phyloP scores from a whole-genome alignment of 2,797 vertebrate genomes.

The Rallus crepitans region DNA sequence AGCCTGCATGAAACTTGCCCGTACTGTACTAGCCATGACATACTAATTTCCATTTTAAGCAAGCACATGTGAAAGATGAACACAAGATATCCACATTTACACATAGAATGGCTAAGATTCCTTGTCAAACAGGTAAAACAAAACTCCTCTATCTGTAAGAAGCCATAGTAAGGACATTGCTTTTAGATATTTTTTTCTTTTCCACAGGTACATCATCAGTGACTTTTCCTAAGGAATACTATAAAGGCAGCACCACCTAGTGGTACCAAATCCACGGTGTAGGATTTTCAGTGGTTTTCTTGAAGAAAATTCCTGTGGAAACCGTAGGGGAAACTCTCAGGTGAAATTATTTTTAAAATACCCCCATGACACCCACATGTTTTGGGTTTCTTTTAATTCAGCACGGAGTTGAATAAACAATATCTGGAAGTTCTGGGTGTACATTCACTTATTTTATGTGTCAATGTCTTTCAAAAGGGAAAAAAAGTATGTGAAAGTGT shows the following conservation, averaged over 20 bases:
- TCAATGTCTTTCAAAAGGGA: not conserved
- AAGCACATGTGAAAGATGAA: not conserved
- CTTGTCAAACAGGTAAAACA: not conserved
- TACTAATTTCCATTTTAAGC: not conserved
- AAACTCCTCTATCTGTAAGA: not conserved
- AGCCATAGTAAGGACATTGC: not conserved
- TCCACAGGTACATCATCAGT: rapidly evolving
- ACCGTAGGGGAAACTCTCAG: not conserved
- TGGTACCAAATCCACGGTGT: not conserved
- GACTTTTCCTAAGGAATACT: not conserved
- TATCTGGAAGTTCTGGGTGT: not conserved
- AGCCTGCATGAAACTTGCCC: not conserved
- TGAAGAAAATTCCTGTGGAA: not conserved
- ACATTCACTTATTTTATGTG: not conserved
- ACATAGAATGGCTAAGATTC: not conserved
- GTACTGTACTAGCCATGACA: no score
- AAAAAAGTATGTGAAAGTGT: not conserved
- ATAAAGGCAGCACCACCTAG: constrained; percentile 63
- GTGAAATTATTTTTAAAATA: not conserved
- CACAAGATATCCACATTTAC: not conserved
- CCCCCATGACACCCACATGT: not conserved
- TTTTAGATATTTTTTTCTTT: not conserved
- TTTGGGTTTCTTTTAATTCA: not conserved
- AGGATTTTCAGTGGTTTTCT: not conserved
- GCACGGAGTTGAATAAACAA: not conserved